A percentile compares a stretch with the other conserved stretches of the same genome.
Conservation (phyloP, 1,140 invertebrate species). For the Idris sp. region DNA sequence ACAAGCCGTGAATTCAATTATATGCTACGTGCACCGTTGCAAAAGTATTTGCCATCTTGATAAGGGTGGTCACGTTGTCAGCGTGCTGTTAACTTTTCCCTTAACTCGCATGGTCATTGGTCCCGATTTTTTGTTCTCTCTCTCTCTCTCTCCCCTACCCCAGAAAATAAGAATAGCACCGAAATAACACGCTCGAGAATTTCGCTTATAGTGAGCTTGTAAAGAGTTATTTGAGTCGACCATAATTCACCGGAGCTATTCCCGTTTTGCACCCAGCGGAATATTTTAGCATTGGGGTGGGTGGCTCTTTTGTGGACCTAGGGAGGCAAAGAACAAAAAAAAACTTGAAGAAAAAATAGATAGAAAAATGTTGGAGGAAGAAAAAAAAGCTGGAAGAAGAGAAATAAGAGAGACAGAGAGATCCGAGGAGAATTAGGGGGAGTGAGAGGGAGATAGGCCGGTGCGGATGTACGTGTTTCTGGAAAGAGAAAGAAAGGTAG, state of each 20-base stretch:
- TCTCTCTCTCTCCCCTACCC: too few relatives aligned
- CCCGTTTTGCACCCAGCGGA: slow-evolving; percentile 75
- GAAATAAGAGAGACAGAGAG: background rate
- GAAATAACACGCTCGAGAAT: slow-evolving; percentile 70
- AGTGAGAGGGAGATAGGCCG: slow-evolving; percentile 18
- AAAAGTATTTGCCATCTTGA: slow-evolving; percentile 59
- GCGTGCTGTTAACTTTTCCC: slow-evolving; percentile 38
- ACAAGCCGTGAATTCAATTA: slow-evolving; percentile 61
- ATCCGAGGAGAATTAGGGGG: slow-evolving; percentile 24
- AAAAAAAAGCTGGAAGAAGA: slow-evolving; percentile 13
- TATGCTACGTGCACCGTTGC: slow-evolving; percentile 27
- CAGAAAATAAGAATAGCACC: too few relatives aligned
- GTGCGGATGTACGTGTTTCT: slow-evolving; percentile 50
- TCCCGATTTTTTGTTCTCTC: too few relatives aligned
- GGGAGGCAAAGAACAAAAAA: slow-evolving; percentile 49
- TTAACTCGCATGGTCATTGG: too few relatives aligned
- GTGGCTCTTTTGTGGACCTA: slow-evolving; percentile 63
- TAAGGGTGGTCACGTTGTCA: slow-evolving; percentile 37
- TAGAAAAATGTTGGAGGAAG: slow-evolving; percentile 6
- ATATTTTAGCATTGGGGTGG: slow-evolving; percentile 78
- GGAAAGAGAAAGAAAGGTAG: slow-evolving; percentile 70
- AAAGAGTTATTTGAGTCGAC: slow-evolving; percentile 79
- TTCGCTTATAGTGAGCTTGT: too few relatives aligned
- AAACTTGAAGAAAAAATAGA: slow-evolving; percentile 10
- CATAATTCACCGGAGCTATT: slow-evolving; percentile 78